Evolutionary conservation across 2,888 invertebrate genomes (phyloP).

Genomic region (Trichopoda pennipes): DNA sequence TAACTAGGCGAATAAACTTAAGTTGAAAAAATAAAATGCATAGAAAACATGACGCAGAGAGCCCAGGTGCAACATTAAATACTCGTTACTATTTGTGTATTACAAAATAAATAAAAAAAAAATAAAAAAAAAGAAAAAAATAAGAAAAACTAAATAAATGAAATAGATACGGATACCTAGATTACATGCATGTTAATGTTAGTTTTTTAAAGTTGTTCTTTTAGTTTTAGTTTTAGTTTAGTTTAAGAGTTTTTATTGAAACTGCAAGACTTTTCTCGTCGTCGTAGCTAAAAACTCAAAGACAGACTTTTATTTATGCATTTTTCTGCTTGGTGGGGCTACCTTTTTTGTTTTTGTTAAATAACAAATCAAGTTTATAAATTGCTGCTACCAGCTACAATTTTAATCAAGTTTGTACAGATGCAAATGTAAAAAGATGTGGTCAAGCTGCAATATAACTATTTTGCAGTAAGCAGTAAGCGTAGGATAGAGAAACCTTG

Average conservation of each 20-base stretch:
- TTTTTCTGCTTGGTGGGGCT: slow-evolving; percentile 45
- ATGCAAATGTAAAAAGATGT: slow-evolving; percentile 52
- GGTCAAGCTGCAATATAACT: not conserved
- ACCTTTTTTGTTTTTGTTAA: slow-evolving; percentile 14
- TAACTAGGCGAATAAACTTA: slow-evolving; percentile 20
- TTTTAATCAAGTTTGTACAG: slow-evolving; percentile 60
- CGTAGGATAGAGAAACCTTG: slow-evolving; percentile 28
- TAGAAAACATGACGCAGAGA: slow-evolving; percentile 55
- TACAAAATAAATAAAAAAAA: too few species aligned
- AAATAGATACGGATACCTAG: slow-evolving; percentile 53
- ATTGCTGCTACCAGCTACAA: slow-evolving; percentile 66
- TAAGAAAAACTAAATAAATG: slow-evolving; percentile 24
- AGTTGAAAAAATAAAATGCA: slow-evolving; percentile 27
- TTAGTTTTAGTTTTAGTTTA: slow-evolving; percentile 16
- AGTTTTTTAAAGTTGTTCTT: not conserved
- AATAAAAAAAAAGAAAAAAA: too few species aligned
- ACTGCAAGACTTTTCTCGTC: slow-evolving; percentile 12
- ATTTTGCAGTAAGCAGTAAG: not conserved
- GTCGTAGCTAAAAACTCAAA: not conserved
- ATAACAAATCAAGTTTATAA: slow-evolving; percentile 60
- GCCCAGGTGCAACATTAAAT: slow-evolving; percentile 58
- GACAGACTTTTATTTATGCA: slow-evolving; percentile 28
- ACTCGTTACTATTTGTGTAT: slow-evolving; percentile 42
- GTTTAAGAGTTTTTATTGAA: slow-evolving; percentile 34
- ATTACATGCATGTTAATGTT: slow-evolving; percentile 36